Base-by-base conservation (phyloP, 92 coral and sea anemone genomes). In the Palythoa grandis region DNA sequence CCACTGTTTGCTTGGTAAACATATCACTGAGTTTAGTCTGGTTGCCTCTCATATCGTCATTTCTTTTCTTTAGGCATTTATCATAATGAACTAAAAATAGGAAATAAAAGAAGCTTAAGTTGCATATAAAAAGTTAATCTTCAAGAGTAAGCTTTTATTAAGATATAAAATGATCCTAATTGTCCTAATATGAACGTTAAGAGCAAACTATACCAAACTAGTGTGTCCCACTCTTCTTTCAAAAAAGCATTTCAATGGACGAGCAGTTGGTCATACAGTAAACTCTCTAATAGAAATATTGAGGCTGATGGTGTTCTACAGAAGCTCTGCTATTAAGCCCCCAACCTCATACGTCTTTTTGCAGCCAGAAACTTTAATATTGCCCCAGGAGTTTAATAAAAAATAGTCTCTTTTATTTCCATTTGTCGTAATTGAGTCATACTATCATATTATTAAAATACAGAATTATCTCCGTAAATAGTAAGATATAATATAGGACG, bases 1-100 rank as follows among this genome's bases (percentile, higher is more conserved):
- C 67, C 67, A 60, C 67, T 60, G 67, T 60, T 60, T 60, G 67
- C 67, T 60, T 60, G 67, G 67, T 60, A 60, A 60, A 60, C 67
- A 60, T 60, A 60, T 60, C 67, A 60, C 67, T 60, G 67, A 60
- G 67, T 60, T 60, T 60, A 15, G 67, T 60, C 67, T 60, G 67
- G 67, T 60, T 60, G 67, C 67, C 67, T 60, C 67, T 60, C 67
- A 60, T 60, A 60, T 60, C 67, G n/a, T 60, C 72, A 68, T 68
- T 68, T 29, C 72, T 24, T 68, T 68, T 68, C 40, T 68, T 68
- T 23, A 68, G 72, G 72, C 72, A 68, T 24, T 29, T 24, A 68
- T 68, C 72, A 68, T 68, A 68, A 29, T 68, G 72, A 23, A 29
- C 72, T 68, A 68, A 68, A 68, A 68, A 68, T 68, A 68, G 40